A percentile compares a stretch with the other conserved stretches of the same genome.
Evolutionary conservation across 2,113 vertebrate species (phyloP).

Genomic region (Leucosticte australis): DNA sequence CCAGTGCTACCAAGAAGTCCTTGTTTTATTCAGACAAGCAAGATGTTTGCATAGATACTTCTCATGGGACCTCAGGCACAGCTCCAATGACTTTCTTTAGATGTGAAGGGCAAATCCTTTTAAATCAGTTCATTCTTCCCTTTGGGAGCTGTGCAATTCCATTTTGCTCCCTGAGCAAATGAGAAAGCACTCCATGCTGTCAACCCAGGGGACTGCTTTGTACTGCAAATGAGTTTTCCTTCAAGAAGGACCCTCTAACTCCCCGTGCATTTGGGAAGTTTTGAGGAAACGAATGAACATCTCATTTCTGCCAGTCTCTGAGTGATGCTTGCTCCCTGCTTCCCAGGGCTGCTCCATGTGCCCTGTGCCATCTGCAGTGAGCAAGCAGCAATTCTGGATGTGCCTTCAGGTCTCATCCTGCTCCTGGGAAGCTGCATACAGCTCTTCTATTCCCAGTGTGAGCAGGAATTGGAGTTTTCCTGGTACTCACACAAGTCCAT

Average conservation of each 20-base stretch:
- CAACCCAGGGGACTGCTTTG: not conserved
- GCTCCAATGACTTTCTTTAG: not conserved
- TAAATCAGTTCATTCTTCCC: not conserved
- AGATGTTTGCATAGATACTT: not conserved
- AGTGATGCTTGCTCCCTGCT: rapidly evolving
- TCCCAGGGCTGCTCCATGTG: not conserved
- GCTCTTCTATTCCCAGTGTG: rapidly evolving
- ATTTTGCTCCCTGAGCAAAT: not conserved
- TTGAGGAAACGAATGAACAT: not conserved
- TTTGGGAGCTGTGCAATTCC: not conserved
- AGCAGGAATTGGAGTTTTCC: not conserved
- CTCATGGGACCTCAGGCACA: not conserved
- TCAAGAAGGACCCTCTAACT: not conserved
- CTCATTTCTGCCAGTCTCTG: not conserved
- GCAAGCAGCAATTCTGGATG: not conserved
- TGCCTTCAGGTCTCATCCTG: not conserved
- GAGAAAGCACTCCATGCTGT: rapidly evolving
- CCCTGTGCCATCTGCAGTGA: rapidly evolving
- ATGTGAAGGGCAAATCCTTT: not conserved
- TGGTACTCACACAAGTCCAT: not conserved
- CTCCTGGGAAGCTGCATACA: not conserved
- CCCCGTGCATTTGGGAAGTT: rapidly evolving
- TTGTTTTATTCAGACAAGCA: not conserved
- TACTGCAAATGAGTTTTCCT: not conserved
- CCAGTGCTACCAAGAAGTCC: not conserved